Evolutionary conservation across 2,113 vertebrate genomes (phyloP), one percentile per base, ranked within the genome.

Genomic region (Leptodactylus fuscus): DNA sequence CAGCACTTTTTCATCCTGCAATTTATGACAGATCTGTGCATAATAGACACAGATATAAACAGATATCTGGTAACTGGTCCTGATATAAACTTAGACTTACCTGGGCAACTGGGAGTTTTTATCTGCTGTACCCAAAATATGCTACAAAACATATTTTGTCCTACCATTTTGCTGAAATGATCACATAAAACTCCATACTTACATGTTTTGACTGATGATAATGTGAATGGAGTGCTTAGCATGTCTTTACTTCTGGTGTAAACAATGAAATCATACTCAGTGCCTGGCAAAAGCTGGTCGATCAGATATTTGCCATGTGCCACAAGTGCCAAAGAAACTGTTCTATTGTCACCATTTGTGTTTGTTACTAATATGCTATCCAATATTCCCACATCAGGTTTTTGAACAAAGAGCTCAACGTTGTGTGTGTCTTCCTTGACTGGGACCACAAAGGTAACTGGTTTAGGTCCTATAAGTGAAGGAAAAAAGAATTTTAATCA

Each of bases 141-240:
- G n/a, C n/a, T n/a, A n/a, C n/a, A n/a, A n/a, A n/a, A n/a, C n/a
- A n/a, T n/a, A n/a, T n/a, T n/a, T n/a, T n/a, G n/a, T n/a, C n/a
- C n/a, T n/a, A n/a, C n/a, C n/a, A n/a, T n/a, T n/a, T n/a, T n/a
- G n/a, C n/a, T n/a, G n/a, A n/a, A n/a, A n/a, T n/a, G n/a, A 36
- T 36, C 11, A 32, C 12, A 69, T n/a, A 67, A 69, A 36, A 36
- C 6, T 9, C 32, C 6, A 69, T 70, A 92, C 95, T 96, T 88
- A 96, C 94, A 93, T 82, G 94, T 97, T 94, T 91, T 95, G 83
- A 97, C 84, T 69, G 87, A 85, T 38, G 76, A 83, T 41, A 95
- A 53, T 70, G n/a, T 67, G 88, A 92, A 94, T 15, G 82, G 87
- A 4, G 92, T 91, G 83, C 96, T 96, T 71, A 90, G 88, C 88